phyloP scores from a whole-genome alignment of 2,113 vertebrate genomes.

The Heterotilapia buettikoferi region DNA sequence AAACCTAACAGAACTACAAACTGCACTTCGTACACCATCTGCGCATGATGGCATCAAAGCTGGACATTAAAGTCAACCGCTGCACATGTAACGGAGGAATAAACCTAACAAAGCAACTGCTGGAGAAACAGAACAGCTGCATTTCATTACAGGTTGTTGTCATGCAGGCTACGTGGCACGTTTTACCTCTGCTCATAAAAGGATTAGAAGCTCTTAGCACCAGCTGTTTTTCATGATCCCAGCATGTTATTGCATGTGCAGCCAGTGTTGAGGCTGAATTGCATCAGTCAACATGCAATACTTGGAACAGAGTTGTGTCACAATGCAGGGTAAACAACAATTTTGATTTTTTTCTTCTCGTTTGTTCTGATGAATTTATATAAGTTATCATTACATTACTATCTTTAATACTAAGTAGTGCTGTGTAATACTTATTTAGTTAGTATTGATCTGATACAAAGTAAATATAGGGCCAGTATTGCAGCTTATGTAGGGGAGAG shows the following conservation, averaged over 20 bases:
- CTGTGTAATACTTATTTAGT: rapidly evolving
- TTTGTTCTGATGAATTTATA: background rate
- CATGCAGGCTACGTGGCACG: background rate
- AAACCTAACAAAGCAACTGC: background rate
- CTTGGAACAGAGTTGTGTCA: background rate
- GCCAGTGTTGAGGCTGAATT: background rate
- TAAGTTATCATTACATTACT: rapidly evolving
- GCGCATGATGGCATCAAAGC: background rate
- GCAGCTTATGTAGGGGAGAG: background rate
- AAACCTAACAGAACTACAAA: rapidly evolving
- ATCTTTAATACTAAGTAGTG: background rate
- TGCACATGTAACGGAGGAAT: rapidly evolving
- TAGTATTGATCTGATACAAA: background rate
- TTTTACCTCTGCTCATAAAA: background rate
- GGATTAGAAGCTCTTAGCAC: background rate
- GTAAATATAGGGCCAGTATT: background rate
- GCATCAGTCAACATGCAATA: background rate
- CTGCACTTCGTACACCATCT: rapidly evolving
- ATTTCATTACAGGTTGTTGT: background rate
- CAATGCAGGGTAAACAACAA: background rate
- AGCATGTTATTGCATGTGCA: background rate
- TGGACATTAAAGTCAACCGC: background rate
- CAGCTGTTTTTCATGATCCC: background rate
- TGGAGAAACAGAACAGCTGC: background rate
- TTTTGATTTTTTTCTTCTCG: background rate